Percentiles rank a stretch among this genome's conserved stretches.
phyloP scores from a whole-genome alignment of 2,113 vertebrate species.

The Raja brachyura region DNA sequence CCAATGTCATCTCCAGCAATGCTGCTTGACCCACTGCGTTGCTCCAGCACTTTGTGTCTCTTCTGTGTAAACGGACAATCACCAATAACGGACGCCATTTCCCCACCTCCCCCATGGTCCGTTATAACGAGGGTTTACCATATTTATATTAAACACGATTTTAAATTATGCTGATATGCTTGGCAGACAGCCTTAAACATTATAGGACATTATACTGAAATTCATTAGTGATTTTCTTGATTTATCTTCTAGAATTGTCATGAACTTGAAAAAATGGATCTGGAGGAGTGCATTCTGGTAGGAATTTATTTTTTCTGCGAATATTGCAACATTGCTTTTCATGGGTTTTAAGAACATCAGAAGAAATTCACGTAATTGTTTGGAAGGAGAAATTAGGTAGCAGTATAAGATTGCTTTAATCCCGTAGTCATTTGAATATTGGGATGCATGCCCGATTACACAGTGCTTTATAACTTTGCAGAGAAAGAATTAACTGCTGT shows the following conservation, averaged over 20 bases:
- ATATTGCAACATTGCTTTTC: too few species aligned
- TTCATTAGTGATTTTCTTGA: background rate
- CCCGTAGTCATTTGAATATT: background rate
- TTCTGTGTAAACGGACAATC: too few species aligned
- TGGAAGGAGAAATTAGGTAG: background rate
- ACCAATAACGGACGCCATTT: too few species aligned
- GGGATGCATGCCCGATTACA: background rate
- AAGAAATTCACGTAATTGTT: background rate
- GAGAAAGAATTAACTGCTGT: background rate
- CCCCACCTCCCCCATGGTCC: too few species aligned
- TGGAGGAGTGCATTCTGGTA: slow-evolving; percentile 89
- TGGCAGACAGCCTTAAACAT: background rate
- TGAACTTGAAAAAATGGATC: slow-evolving; percentile 89
- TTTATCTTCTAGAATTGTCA: slow-evolving; percentile 72
- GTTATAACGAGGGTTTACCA: too few species aligned
- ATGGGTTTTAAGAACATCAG: background rate
- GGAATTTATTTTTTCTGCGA: slow-evolving; percentile 46
- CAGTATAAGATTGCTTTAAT: background rate
- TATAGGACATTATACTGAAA: background rate
- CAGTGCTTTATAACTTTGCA: background rate
- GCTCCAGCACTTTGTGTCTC: too few species aligned
- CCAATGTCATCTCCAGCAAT: too few species aligned
- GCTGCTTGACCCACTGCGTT: too few species aligned
- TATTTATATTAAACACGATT: background rate
- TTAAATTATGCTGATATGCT: background rate